Percentiles rank a stretch among this genome's conserved stretches.
Evolutionary conservation across 2,888 invertebrate species (phyloP).

Genomic region (Orgyia antiqua): DNA sequence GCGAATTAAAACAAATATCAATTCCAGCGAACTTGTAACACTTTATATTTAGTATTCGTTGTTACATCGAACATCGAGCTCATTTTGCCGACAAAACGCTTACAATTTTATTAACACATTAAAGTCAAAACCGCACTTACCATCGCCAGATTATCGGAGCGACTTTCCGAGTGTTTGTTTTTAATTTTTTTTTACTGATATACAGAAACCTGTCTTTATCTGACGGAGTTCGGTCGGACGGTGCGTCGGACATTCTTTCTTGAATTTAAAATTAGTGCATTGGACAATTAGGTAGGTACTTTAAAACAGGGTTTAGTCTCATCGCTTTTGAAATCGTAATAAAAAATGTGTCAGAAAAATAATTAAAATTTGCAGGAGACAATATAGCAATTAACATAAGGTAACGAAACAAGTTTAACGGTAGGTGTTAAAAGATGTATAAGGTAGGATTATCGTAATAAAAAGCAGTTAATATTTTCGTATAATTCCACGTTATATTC

Average conservation of each 20-base stretch:
- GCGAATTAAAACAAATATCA: constrained; percentile 24
- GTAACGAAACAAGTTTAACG: no score
- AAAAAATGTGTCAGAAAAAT: no score
- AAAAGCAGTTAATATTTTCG: no score
- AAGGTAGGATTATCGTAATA: no score
- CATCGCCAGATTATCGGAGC: constrained; percentile 66
- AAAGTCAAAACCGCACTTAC: constrained; percentile 76
- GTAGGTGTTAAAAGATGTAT: no score
- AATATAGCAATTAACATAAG: no score
- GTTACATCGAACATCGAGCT: constrained; percentile 42
- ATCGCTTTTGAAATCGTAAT: no score
- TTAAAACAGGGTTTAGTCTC: no score
- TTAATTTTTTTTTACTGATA: constrained; percentile 55
- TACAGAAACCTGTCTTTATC: constrained; percentile 73
- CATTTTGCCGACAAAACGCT: constrained; percentile 67
- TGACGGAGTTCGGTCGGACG: constrained; percentile 41
- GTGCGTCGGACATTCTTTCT: constrained; percentile 48
- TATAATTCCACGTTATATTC: no score
- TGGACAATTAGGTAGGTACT: no score
- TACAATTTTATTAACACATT: constrained; percentile 76
- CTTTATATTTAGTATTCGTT: constrained; percentile 21
- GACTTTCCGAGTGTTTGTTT: constrained; percentile 66
- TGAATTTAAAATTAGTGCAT: constrained; percentile 49
- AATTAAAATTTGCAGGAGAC: no score
- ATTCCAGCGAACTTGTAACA: constrained; percentile 24